phyloP scores from a whole-genome alignment of 2,888 invertebrate species.

The Aleiodes leptofemur region DNA sequence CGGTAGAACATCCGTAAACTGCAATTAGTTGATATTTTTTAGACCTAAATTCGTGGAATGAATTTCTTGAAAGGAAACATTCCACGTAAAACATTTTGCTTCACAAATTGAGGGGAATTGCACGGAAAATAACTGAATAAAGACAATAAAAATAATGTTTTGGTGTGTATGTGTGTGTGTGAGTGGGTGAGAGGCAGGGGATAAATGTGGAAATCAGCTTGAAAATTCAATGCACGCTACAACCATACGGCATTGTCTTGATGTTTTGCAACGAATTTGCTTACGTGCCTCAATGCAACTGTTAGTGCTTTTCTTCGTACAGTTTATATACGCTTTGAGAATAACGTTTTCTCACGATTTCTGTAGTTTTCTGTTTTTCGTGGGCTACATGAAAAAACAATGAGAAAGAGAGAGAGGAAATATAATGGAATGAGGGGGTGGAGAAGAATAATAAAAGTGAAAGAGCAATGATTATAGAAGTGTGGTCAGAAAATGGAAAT shows the following conservation, averaged over 20 bases:
- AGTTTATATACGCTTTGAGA: conserved; percentile 66
- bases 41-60: neutral
- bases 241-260: conserved; percentile 62
- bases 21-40: conserved; percentile 23
- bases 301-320: conserved; percentile 59
- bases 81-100: no score
- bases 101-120: neutral
- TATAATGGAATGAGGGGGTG: neutral
- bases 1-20: no score
- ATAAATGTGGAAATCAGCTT: conserved; percentile 39
- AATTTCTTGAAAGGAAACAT: neutral
- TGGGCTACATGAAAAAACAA: conserved; percentile 25
- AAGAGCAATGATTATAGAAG: conserved; percentile 43
- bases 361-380: conserved; percentile 39
- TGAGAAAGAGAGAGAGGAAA: neutral
- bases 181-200: neutral
- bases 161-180: neutral
- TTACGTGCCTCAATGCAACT: conserved; percentile 67
- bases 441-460: neutral
- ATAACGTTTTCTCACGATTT: conserved; percentile 62
- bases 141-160: conserved; percentile 1
- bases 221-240: conserved; percentile 59
- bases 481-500: conserved; percentile 36
- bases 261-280: conserved; percentile 68
- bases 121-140: conserved; percentile 2